Base-by-base conservation (phyloP, 2,113 vertebrate genomes). In the Sapayoa aenigma region DNA sequence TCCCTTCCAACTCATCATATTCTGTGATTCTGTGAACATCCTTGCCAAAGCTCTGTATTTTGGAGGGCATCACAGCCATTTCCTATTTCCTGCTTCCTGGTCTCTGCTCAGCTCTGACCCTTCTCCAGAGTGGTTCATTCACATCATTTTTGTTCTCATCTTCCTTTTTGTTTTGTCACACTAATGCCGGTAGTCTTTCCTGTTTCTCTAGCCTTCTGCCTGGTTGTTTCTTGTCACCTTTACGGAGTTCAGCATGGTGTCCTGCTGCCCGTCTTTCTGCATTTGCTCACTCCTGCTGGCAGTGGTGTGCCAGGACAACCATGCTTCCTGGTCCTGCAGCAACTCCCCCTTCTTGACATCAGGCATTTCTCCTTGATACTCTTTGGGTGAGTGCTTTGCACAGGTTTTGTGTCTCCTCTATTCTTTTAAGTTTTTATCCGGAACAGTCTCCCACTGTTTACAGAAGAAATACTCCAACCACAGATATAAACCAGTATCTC, bases 211-310 rank as follows among this genome's bases (percentile, higher is more conserved):
- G 2, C 42, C 44, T 84, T 44, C 42, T 81, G 21, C 35, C 31
- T 47, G 14, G 14, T 62, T 67, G 6, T 77, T 72, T 22, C 56
- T 75, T 25, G 1, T 41, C 33, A 30, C 25, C n/a, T 52, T 20
- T 18, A 5, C 15, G 17, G 28, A 12, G 22, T 62, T 89, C 33
- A 58, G n/a, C 42, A n/a, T 14, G 5, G 46, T 30, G 15, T 68
- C 53, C 31, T 56, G 22, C 50, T 88, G 62, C 46, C 58, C 2
- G 0, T 80, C 73, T 72, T 49, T 37, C 1, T 0, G 6, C 22
- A 5, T 31, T 63, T 0, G 0, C 35, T 81, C 33, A 23, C 52
- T 72, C 42, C 15, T 0, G 0, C 62, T 22, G 23, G 39, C n/a
- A 82, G 24, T 12, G 23, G n/a, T 37, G 27, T 28, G 31, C 58